A percentile compares a stretch with the other conserved stretches of the same genome.
Evolutionary conservation across 2,113 vertebrate species (phyloP).

Genomic region (Albula glossodonta): DNA sequence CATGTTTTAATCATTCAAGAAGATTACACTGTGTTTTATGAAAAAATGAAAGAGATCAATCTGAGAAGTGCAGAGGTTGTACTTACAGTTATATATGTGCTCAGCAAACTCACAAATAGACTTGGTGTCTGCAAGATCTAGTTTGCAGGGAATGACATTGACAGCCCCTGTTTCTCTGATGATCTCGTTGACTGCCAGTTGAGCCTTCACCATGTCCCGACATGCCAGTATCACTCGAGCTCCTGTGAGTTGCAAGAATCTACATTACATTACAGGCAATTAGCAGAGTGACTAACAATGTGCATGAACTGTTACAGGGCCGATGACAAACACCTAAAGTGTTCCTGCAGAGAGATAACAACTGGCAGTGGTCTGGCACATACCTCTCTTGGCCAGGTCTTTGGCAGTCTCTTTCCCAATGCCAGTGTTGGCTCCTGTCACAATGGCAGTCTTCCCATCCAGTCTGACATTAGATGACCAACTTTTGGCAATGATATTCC

Average conservation of each 20-base stretch:
- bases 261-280: no score
- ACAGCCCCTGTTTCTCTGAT: constrained; percentile 54
- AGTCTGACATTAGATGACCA: constrained; percentile 63
- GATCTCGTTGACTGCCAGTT: constrained; percentile 62
- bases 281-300: no score
- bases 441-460: constrained; percentile 69
- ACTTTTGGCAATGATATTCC: constrained; percentile 53
- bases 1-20: no score
- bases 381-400: constrained; percentile 67
- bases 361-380: constrained; percentile 25
- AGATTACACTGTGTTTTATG: no score
- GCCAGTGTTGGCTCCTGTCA: constrained; percentile 67
- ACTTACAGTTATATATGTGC: constrained; percentile 67
- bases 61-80: not conserved
- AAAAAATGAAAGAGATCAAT: not conserved
- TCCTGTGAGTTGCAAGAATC: constrained; percentile 42
- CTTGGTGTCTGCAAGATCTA: constrained; percentile 70
- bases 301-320: not conserved
- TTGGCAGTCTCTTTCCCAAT: constrained; percentile 72
- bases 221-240: constrained; percentile 68
- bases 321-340: not conserved
- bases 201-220: constrained; percentile 63
- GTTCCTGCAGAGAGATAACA: not conserved
- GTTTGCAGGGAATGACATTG: constrained; percentile 59
- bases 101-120: constrained; percentile 71